Percentiles rank a stretch among this genome's conserved stretches.
phyloP scores from a whole-genome alignment of 2,888 invertebrate genomes.

The Nomada flava region DNA sequence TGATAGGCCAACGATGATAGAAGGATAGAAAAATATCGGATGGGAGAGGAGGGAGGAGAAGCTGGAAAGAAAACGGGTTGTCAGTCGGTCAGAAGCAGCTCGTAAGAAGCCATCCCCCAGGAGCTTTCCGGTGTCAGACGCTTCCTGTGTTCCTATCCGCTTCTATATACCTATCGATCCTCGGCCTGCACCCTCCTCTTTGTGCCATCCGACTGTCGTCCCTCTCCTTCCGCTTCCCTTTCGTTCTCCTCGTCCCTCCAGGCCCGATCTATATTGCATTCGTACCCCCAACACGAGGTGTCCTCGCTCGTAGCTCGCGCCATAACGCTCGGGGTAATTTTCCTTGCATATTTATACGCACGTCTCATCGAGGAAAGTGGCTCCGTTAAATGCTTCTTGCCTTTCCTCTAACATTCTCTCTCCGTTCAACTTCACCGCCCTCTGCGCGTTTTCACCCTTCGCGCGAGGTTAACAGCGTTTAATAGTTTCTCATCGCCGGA shows the following conservation, averaged over 20 bases:
- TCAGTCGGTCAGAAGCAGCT: conserved; percentile 50
- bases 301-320: conserved; percentile 60
- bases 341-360: conserved; percentile 73
- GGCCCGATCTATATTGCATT: conserved; percentile 73
- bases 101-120: conserved; percentile 72
- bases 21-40: conserved; percentile 5
- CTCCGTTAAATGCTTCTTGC: conserved; percentile 58
- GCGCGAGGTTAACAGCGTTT: conserved; percentile 53
- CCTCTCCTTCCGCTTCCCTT: conserved; percentile 62
- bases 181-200: conserved; percentile 74
- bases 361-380: conserved; percentile 64
- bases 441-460: background rate
- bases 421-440: background rate
- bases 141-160: conserved; percentile 79
- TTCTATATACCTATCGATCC: conserved; percentile 79
- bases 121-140: conserved; percentile 79
- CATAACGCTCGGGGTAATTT: conserved; percentile 65
- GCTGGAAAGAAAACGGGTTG: conserved; percentile 22
- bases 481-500: conserved; percentile 49
- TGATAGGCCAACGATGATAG: background rate
- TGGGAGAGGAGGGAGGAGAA: background rate
- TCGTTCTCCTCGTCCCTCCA: conserved; percentile 32
- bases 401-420: background rate
- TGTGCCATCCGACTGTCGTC: conserved; percentile 72
- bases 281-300: conserved; percentile 60